Percentiles rank a stretch among this genome's conserved stretches.
These are phyloP conservation scores for Cylloceria caligata DNA, from an alignment of 2,888 invertebrate genomes.

Conservation along the genomic window DNA sequence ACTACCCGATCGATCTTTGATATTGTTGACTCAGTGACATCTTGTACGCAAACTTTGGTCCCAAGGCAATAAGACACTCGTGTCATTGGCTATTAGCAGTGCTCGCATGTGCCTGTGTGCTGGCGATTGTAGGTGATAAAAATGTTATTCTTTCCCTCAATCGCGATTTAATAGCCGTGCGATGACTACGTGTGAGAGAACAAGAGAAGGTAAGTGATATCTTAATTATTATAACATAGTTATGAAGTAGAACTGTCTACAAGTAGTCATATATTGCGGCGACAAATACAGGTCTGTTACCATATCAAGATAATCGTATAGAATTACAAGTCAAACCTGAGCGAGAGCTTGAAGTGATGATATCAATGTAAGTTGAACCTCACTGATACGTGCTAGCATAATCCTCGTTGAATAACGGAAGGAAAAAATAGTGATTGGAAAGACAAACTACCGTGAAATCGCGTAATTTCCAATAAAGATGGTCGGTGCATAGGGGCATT, in stretches of 20 bases:
- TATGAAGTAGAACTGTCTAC: neutral
- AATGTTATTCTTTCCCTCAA: neutral
- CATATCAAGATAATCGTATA: neutral
- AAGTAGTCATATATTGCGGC: neutral
- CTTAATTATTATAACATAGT: neutral
- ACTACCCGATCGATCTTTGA: neutral
- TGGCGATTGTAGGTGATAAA: conserved; percentile 6
- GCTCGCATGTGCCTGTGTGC: no score
- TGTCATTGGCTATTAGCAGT: no score
- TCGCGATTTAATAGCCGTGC: neutral
- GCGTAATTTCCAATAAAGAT: no score
- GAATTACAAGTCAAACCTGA: neutral
- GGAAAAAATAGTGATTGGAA: no score
- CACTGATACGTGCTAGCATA: neutral
- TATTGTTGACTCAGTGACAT: neutral
- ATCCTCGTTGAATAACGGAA: neutral
- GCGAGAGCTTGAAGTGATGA: neutral
- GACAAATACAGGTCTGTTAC: neutral
- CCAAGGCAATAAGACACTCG: neutral
- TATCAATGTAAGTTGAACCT: neutral
- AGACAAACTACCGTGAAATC: no score
- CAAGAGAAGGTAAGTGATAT: conserved; percentile 50
- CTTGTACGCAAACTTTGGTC: conserved; percentile 31
- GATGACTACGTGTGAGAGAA: neutral
- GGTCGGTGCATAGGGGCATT: no score